phyloP scores from a whole-genome alignment of 2,888 invertebrate species.

The Drosophila birchii region DNA sequence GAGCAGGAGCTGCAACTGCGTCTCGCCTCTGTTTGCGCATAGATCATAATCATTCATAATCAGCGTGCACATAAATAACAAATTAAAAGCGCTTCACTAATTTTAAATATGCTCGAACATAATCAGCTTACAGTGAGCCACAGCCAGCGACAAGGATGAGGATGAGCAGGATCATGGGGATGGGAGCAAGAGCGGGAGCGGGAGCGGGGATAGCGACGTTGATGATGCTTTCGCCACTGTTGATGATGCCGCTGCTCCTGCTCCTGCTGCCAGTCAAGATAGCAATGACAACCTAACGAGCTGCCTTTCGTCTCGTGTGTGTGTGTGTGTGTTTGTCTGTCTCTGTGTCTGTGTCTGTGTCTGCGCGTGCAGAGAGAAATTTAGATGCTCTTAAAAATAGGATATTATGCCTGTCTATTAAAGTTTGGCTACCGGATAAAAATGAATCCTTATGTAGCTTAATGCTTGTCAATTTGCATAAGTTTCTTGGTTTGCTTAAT shows the following conservation, averaged over 20 bases:
- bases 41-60: slow-evolving; percentile 81
- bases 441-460: too few species aligned
- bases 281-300: slow-evolving; percentile 77
- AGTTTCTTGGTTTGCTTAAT: too few species aligned
- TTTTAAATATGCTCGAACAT: slow-evolving; percentile 81
- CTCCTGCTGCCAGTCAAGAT: slow-evolving; percentile 72
- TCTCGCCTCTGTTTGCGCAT: slow-evolving; percentile 64
- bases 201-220: slow-evolving; percentile 32
- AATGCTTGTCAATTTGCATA: too few species aligned
- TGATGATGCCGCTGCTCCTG: slow-evolving; percentile 35
- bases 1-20: slow-evolving; percentile 31
- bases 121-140: slow-evolving; percentile 69
- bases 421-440: not conserved
- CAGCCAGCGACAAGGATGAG: slow-evolving; percentile 19
- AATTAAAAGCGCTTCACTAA: slow-evolving; percentile 81
- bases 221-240: slow-evolving; percentile 47
- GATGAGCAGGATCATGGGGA: slow-evolving; percentile 3
- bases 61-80: slow-evolving; percentile 81
- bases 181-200: slow-evolving; percentile 1
- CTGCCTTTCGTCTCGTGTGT: slow-evolving; percentile 61
- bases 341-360: slow-evolving; percentile 9
- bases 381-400: slow-evolving; percentile 38
- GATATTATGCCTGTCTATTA: not conserved
- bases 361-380: slow-evolving; percentile 24
- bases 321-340: slow-evolving; percentile 19